Percentiles rank a stretch among this genome's conserved stretches.
Evolutionary conservation across 2,113 vertebrate genomes (phyloP).

Genomic region (Pluvialis apricaria): DNA sequence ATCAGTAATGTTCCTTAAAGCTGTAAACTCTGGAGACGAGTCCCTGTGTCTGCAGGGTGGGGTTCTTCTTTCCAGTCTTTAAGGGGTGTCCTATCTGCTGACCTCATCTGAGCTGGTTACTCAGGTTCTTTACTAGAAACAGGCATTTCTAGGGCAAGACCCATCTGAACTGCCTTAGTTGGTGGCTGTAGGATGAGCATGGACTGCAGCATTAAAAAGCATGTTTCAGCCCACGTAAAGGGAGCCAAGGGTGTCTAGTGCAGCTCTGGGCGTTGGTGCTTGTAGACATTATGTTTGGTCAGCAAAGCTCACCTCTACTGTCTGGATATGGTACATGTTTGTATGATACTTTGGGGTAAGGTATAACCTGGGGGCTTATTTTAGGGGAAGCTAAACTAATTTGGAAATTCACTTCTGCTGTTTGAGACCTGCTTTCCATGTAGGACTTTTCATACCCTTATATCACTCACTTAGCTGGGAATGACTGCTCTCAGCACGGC

Average conservation of each 20-base stretch:
- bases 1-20: background rate
- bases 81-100: background rate
- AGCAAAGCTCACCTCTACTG: background rate
- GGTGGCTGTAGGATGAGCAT: background rate
- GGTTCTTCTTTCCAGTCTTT: background rate
- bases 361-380: background rate
- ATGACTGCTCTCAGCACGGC: background rate
- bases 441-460: background rate
- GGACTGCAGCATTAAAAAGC: background rate
- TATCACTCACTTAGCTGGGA: accelerated
- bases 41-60: background rate
- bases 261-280: background rate
- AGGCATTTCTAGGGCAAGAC: background rate
- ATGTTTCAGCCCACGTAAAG: accelerated
- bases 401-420: background rate
- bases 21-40: background rate
- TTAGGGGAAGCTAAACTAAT: background rate
- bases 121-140: background rate
- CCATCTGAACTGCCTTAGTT: background rate
- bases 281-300: background rate
- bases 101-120: background rate
- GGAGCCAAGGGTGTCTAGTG: background rate
- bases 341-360: background rate
- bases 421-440: background rate
- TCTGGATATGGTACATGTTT: background rate